These are phyloP conservation scores for Sarcophaga rosellei DNA, from an alignment of 2,888 invertebrate genomes.

Conservation along the genomic window DNA sequence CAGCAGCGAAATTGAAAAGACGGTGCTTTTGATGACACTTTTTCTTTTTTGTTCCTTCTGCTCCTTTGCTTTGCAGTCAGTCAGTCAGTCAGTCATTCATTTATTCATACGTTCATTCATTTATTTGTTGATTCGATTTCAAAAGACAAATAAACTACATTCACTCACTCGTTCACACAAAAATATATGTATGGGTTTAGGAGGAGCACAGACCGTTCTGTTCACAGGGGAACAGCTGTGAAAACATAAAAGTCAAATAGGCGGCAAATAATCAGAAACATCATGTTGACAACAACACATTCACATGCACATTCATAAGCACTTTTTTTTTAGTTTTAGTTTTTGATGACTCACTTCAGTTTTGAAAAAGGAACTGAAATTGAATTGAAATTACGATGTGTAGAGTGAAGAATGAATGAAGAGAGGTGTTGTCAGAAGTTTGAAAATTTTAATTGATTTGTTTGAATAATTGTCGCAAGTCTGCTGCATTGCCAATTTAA, in stretches of 20 bases:
- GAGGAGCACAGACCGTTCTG: not conserved
- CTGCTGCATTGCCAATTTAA: not conserved
- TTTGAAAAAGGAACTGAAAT: not conserved
- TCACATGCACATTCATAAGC: too few species aligned
- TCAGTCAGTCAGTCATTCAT: not conserved
- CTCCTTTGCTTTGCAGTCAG: not conserved
- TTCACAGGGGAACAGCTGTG: constrained; percentile 57
- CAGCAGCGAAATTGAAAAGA: constrained; percentile 52
- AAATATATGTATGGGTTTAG: not conserved
- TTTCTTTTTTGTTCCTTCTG: constrained; percentile 16
- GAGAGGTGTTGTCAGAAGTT: constrained; percentile 47
- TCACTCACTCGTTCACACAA: not conserved
- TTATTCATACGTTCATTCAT: not conserved
- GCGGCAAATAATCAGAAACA: constrained; percentile 67
- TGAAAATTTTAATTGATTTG: constrained; percentile 60
- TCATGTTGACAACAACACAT: constrained; percentile 48
- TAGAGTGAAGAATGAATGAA: not conserved
- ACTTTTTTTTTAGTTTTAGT: not conserved
- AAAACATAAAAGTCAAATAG: constrained; percentile 68
- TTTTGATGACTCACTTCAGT: constrained; percentile 64
- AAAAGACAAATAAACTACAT: not conserved
- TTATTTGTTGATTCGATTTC: not conserved
- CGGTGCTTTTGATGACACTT: constrained; percentile 68
- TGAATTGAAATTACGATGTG: not conserved
- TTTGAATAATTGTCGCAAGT: constrained; percentile 30